phyloP scores from a whole-genome alignment of 2,797 vertebrate genomes.

The Anguilla marmorata region DNA sequence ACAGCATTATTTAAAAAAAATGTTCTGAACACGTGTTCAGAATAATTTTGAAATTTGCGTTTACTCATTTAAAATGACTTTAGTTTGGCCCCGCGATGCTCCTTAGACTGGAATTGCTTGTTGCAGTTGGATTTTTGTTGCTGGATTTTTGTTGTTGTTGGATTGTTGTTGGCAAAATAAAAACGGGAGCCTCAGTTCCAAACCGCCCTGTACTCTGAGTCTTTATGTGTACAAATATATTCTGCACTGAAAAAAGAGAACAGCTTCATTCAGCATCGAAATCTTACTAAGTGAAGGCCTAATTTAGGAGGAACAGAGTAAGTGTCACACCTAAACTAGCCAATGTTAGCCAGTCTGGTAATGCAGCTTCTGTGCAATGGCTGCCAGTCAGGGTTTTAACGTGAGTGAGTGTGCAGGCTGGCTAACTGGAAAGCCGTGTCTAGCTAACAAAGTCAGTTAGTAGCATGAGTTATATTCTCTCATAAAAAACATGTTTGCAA shows the following conservation, averaged over 20 bases:
- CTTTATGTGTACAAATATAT: background rate
- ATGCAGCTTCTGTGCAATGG: constrained; percentile 6
- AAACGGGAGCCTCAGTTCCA: constrained; percentile 25
- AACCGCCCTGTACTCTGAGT: background rate
- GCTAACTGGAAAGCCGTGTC: background rate
- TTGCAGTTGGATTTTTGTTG: constrained; percentile 51
- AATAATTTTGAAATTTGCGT: constrained; percentile 37
- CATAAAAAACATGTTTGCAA: too few species aligned
- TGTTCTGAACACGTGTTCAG: background rate
- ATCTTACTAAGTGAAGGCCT: background rate
- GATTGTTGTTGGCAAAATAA: constrained; percentile 53
- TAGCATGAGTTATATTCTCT: background rate
- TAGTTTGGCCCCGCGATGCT: constrained; percentile 44
- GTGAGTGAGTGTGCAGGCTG: background rate
- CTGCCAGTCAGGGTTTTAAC: constrained; percentile 11
- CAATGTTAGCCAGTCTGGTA: constrained; percentile 17
- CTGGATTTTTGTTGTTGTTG: constrained; percentile 42
- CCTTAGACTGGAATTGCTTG: constrained; percentile 56
- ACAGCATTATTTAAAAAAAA: background rate
- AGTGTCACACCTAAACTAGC: constrained; percentile 19
- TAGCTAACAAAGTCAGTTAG: constrained; percentile 18
- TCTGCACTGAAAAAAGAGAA: constrained; percentile 17
- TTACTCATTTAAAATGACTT: background rate
- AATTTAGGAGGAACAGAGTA: constrained; percentile 22
- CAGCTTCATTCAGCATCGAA: background rate